These are phyloP conservation scores for Grantiella picta DNA, from an alignment of 2,113 vertebrate species.

Conservation along the genomic window DNA sequence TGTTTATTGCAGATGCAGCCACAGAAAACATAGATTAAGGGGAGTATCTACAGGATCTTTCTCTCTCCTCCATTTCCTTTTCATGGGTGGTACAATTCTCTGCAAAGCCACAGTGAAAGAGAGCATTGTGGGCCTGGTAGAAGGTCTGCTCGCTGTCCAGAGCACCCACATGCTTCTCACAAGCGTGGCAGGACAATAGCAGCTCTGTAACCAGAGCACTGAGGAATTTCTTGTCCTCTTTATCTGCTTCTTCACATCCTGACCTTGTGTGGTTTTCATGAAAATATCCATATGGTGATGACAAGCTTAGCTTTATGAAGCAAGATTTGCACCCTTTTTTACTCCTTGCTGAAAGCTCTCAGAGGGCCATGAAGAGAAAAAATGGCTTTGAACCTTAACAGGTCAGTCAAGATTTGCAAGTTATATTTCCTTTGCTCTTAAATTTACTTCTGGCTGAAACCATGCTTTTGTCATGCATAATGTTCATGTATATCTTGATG, in stretches of 20 bases:
- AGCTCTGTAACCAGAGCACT: not conserved
- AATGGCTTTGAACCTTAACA: not conserved
- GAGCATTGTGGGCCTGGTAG: not conserved
- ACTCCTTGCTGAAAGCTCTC: not conserved
- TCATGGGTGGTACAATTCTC: not conserved
- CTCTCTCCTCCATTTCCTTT: not conserved
- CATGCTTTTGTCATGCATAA: not conserved
- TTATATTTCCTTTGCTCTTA: not conserved
- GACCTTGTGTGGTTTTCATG: not conserved
- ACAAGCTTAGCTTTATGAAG: not conserved
- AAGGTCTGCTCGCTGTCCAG: not conserved
- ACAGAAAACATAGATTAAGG: not conserved
- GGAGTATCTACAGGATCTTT: not conserved
- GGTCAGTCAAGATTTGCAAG: not conserved
- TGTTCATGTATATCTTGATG: not conserved
- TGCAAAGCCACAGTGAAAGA: not conserved
- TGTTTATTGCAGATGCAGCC: not conserved
- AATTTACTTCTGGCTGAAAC: not conserved
- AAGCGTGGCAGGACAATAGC: not conserved
- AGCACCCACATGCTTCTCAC: not conserved
- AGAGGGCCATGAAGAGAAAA: not conserved
- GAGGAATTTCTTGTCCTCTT: not conserved
- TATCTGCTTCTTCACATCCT: not conserved
- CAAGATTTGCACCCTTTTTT: not conserved
- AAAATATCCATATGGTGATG: not conserved